Conservation (phyloP, 2,888 invertebrate species). For the Drosophila quinaria region DNA sequence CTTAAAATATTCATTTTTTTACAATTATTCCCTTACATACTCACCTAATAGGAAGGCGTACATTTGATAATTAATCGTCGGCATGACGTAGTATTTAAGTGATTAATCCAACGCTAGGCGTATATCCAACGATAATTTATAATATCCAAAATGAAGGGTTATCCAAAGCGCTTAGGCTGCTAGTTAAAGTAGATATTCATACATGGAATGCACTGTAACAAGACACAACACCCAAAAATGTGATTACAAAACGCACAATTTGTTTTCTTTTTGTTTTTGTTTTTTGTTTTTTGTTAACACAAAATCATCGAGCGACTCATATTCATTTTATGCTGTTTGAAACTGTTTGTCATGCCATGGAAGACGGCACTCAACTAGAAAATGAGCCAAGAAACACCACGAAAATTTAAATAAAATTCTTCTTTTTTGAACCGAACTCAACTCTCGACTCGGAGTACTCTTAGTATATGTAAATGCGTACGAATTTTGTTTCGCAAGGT, state of each 20-base stretch:
- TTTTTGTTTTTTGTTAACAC: conserved; percentile 59
- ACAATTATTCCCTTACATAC: conserved; percentile 39
- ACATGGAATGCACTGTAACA: conserved; percentile 78
- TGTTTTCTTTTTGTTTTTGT: conserved; percentile 25
- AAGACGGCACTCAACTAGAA: conserved; percentile 67
- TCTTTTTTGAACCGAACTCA: conserved; percentile 27
- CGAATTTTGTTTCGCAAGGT: conserved; percentile 75
- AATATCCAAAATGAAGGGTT: conserved; percentile 52
- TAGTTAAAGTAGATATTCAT: conserved; percentile 58
- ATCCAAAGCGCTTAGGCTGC: conserved; percentile 72
- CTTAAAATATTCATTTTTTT: background rate
- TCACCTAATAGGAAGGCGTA: conserved; percentile 77
- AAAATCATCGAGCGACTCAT: conserved; percentile 64
- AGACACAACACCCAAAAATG: conserved; percentile 70
- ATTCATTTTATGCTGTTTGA: conserved; percentile 41
- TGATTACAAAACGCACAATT: conserved; percentile 70
- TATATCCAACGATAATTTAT: conserved; percentile 54
- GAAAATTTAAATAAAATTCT: conserved; percentile 53
- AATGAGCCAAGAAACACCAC: conserved; percentile 55
- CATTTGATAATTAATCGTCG: conserved; percentile 58
- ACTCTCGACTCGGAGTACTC: conserved; percentile 4
- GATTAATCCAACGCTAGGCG: conserved; percentile 60
- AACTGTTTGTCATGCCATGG: conserved; percentile 75
- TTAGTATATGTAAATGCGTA: conserved; percentile 75
- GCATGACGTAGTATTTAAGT: conserved; percentile 61